Evolutionary conservation across 2,888 invertebrate genomes (phyloP), one percentile per base, ranked within the genome.

Genomic region (Ctena decussata): DNA sequence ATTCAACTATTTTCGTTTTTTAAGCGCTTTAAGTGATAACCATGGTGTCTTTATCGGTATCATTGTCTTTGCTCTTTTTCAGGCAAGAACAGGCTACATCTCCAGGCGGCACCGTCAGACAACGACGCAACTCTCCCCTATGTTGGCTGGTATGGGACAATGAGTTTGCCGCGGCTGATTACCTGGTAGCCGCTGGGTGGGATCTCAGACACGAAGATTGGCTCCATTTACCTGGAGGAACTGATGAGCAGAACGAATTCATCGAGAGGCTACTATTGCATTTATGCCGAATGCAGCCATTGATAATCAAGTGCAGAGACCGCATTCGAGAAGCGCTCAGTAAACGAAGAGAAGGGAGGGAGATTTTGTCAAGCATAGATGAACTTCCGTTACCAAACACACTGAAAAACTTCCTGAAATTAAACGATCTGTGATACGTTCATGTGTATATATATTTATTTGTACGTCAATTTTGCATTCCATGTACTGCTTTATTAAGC

Each of bases 181-280:
- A 93, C 73, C 90, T 95, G 37, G 87, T 94, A 30, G 89, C 91
- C 24, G 92, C 93, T 24, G 94, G 94, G 12, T 93, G 93, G 93
- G 89, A 92, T 24, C 73, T 93, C 46, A 57, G 72, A n/a, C 65
- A 80, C 0, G 93, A 93, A 78, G 44, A 53, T 18, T 93, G 93
- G 93, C 57, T 92, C 60, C 65, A 77, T 15, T 84, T 93, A 11
- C 92, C 92, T 0, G 93, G 92, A 11, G 88, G 87, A 30, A 82
- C 82, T 11, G 65, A 53, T 0, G 79, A 60, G 11, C 91, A 88
- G 80, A 78, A 84, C 72, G 57, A 77, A 18, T 80, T 86, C 15
- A 82, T 84, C 24, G 73, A 12, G 32, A 30, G 30, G 32, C 21
- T 73, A 32, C 72, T 46, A 18, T 18, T 32, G 30, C 15, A 49